Conservation (phyloP, 2,888 invertebrate species). For the Tanytarsus gracilentus region DNA sequence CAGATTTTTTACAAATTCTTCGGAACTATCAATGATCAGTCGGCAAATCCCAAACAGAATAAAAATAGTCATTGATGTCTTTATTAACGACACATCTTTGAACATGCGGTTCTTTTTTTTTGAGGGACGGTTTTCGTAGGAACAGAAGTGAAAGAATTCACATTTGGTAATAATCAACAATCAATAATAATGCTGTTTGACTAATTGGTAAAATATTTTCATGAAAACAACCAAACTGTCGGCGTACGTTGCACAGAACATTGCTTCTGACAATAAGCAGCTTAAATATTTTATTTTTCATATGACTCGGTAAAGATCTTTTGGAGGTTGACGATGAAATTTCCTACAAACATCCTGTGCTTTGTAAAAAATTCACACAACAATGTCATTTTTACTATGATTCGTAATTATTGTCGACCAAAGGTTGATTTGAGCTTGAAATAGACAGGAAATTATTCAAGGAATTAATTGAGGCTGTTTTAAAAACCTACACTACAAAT, state of each 20-base stretch:
- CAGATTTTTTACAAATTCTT: no score
- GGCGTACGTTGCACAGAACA: neutral
- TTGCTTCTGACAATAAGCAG: conserved; percentile 14
- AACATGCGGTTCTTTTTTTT: conserved; percentile 9
- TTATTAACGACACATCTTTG: no score
- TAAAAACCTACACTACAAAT: no score
- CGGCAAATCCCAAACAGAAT: no score
- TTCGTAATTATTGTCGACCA: neutral
- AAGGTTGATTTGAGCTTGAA: neutral
- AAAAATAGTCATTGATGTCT: no score
- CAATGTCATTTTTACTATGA: neutral
- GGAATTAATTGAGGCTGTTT: no score
- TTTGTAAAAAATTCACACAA: neutral
- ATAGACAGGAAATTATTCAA: neutral
- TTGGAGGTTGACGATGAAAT: neutral
- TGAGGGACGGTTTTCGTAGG: neutral
- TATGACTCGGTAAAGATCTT: neutral
- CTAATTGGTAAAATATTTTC: conserved; percentile 24
- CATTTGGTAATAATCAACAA: conserved; percentile 26
- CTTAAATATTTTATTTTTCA: neutral
- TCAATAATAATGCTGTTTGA: conserved; percentile 24
- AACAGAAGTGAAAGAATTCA: neutral
- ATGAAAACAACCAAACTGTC: neutral
- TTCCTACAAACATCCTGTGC: conserved; percentile 11
- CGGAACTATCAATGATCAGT: no score